These are phyloP conservation scores for Motacilla tschutschensis DNA, from an alignment of 2,113 vertebrate genomes.

Conservation along the genomic window DNA sequence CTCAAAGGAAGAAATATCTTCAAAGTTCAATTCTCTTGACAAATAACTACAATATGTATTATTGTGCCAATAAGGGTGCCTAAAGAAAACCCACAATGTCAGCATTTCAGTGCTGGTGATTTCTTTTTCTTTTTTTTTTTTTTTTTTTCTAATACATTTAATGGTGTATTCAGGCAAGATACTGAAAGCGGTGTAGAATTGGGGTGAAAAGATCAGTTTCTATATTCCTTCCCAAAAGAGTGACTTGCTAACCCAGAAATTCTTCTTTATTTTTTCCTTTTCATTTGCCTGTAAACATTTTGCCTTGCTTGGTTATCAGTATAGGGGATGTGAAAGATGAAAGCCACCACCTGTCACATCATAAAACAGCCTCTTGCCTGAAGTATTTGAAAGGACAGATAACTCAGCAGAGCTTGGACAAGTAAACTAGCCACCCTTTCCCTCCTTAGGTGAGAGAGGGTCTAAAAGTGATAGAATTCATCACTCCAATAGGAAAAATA, in stretches of 20 bases:
- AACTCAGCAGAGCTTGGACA: background rate
- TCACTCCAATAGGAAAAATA: background rate
- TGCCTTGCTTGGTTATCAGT: background rate
- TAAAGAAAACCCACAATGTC: background rate
- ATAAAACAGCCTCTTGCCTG: background rate
- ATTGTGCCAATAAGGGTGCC: background rate
- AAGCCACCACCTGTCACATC: background rate
- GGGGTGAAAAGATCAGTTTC: background rate
- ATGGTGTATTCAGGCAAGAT: background rate
- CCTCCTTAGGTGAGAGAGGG: background rate
- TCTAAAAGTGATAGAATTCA: background rate
- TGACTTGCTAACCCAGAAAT: background rate
- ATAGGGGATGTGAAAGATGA: background rate
- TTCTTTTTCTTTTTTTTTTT: background rate
- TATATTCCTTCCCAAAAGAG: background rate
- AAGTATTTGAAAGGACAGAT: background rate
- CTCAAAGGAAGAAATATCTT: background rate
- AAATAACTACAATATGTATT: background rate
- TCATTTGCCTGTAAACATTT: background rate
- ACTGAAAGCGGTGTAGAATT: background rate
- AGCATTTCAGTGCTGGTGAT: background rate
- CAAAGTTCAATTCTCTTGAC: background rate
- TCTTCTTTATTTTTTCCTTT: background rate
- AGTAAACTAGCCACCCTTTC: background rate
- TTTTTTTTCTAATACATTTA: background rate